These are phyloP conservation scores for Halichoerus grypus DNA, from an alignment of 2,113 vertebrate genomes.

Conservation along the genomic window DNA sequence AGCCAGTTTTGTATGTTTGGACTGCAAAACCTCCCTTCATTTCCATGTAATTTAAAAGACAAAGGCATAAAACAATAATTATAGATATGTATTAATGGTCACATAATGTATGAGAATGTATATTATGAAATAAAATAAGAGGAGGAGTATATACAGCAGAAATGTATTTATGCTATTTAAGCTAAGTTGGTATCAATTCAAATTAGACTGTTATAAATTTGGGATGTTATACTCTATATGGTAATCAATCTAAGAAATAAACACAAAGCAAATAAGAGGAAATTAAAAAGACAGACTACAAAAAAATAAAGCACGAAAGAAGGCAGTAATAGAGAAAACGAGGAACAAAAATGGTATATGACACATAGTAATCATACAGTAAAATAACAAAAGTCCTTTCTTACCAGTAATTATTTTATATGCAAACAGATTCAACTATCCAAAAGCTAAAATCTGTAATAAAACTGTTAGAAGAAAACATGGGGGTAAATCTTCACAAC, in stretches of 20 bases:
- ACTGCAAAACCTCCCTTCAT: background rate
- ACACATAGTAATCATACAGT: background rate
- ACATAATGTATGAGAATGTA: background rate
- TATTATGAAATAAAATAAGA: background rate
- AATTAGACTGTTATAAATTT: background rate
- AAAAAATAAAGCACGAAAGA: background rate
- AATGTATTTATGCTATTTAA: background rate
- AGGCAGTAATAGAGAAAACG: background rate
- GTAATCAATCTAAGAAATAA: background rate
- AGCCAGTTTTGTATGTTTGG: background rate
- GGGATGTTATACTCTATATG: background rate
- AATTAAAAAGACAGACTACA: background rate
- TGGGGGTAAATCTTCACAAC: background rate
- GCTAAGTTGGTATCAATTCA: background rate
- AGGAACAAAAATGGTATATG: background rate
- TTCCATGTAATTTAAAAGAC: background rate
- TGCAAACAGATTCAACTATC: background rate
- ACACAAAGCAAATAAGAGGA: background rate
- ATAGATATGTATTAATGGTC: background rate
- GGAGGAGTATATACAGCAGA: background rate
- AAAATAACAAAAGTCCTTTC: background rate
- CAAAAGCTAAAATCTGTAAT: background rate
- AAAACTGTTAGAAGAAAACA: background rate
- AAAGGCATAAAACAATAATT: background rate
- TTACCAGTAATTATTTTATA: background rate